phyloP scores from a whole-genome alignment of 2,888 invertebrate species.

The Lithophane semibrunnea region DNA sequence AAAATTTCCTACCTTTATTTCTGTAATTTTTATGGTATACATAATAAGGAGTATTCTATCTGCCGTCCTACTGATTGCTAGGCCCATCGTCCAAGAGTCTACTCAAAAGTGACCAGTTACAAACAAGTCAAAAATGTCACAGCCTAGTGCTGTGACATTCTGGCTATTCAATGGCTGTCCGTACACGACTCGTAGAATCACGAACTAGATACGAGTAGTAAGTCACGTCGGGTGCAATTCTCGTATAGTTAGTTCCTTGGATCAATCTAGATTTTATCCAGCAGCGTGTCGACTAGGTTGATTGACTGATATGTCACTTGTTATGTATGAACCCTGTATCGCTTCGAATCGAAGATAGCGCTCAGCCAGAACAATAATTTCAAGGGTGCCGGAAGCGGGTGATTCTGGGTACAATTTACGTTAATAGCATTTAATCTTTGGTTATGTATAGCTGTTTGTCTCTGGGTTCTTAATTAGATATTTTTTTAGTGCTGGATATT shows the following conservation, averaged over 20 bases:
- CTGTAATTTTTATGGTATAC: too few relatives aligned
- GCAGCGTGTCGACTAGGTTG: background rate
- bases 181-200: background rate
- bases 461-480: background rate
- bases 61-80: background rate
- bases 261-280: background rate
- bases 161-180: background rate
- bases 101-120: background rate
- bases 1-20: too few relatives aligned
- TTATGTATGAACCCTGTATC: too few relatives aligned
- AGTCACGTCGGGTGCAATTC: background rate
- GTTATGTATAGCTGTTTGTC: background rate
- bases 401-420: background rate
- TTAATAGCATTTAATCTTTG: background rate
- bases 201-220: background rate
- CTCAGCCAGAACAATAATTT: background rate
- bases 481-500: background rate
- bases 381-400: slow-evolving; percentile 2
- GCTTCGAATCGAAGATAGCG: background rate
- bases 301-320: background rate
- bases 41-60: too few relatives aligned
- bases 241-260: background rate
- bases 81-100: background rate
- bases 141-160: too few relatives aligned
- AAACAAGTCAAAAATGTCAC: background rate